Percentiles rank a stretch among this genome's conserved stretches.
These are phyloP conservation scores for Akabosia matsudoensis DNA, from an alignment of 1,140 invertebrate species.

Conservation along the genomic window DNA sequence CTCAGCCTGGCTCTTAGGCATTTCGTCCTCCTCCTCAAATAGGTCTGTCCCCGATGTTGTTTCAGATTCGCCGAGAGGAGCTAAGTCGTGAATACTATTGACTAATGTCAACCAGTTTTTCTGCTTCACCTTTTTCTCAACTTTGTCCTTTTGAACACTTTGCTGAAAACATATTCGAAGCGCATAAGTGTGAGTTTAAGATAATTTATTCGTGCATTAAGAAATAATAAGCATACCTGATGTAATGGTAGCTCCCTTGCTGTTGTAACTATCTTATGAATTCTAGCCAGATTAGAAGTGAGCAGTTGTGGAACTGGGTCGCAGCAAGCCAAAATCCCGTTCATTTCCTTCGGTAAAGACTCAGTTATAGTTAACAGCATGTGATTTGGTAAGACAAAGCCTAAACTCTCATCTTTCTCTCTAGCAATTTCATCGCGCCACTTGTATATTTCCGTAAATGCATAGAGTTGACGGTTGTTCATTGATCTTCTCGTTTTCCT, in stretches of 20 bases:
- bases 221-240: conserved; percentile 56
- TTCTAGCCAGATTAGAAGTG: conserved; percentile 66
- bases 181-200: not conserved
- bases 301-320: conserved; percentile 88
- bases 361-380: conserved; percentile 90
- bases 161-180: conserved; percentile 16
- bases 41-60: not conserved
- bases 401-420: conserved; percentile 82
- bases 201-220: not conserved
- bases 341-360: conserved; percentile 84
- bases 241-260: conserved; percentile 70
- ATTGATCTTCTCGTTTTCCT: conserved; percentile 74
- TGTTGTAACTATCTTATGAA: conserved; percentile 73
- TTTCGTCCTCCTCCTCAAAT: conserved; percentile 6
- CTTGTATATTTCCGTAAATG: conserved; percentile 73
- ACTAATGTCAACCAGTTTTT: conserved; percentile 39
- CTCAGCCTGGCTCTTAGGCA: not conserved
- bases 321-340: conserved; percentile 90
- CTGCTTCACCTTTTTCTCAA: conserved; percentile 31
- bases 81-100: conserved; percentile 42
- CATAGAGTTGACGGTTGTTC: conserved; percentile 79
- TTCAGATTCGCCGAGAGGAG: not conserved
- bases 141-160: conserved; percentile 12
- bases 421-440: conserved; percentile 88
- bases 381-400: conserved; percentile 91